Conservation (phyloP, 2,113 vertebrate species). For the Chrysemys picta region DNA sequence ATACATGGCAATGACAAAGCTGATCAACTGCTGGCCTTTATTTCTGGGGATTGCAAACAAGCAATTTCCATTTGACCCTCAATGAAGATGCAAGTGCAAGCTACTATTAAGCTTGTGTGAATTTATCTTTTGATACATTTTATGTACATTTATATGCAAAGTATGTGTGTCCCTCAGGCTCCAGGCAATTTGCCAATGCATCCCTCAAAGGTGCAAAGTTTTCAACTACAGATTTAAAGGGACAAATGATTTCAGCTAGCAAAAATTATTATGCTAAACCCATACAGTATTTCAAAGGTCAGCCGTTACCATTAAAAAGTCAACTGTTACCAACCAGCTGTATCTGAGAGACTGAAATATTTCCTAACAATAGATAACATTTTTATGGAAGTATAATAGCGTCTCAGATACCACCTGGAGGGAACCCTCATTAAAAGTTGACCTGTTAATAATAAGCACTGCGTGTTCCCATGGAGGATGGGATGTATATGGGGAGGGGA, state of each 20-base stretch:
- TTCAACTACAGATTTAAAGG: constrained; percentile 33
- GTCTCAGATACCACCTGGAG: neutral
- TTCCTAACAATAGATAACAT: neutral
- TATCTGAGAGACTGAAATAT: neutral
- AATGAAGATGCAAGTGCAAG: neutral
- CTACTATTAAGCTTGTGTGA: fast-evolving
- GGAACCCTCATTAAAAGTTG: neutral
- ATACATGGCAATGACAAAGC: neutral
- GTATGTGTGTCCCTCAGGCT: constrained; percentile 1
- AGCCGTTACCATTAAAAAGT: constrained; percentile 18
- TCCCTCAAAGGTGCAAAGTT: constrained; percentile 25
- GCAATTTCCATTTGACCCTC: neutral
- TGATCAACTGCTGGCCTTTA: neutral
- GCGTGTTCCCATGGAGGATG: neutral
- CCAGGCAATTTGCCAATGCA: constrained; percentile 16
- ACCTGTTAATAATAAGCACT: neutral
- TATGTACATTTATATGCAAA: constrained; percentile 24
- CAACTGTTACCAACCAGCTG: constrained; percentile 2
- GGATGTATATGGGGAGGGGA: fast-evolving
- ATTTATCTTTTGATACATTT: constrained; percentile 3
- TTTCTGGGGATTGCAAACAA: constrained; percentile 5
- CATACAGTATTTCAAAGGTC: neutral
- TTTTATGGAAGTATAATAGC: neutral
- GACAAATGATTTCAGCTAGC: constrained; percentile 27
- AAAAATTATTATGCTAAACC: constrained; percentile 35